Evolutionary conservation across 2,888 invertebrate genomes (phyloP).

Genomic region (Ichneumoninae sp.): DNA sequence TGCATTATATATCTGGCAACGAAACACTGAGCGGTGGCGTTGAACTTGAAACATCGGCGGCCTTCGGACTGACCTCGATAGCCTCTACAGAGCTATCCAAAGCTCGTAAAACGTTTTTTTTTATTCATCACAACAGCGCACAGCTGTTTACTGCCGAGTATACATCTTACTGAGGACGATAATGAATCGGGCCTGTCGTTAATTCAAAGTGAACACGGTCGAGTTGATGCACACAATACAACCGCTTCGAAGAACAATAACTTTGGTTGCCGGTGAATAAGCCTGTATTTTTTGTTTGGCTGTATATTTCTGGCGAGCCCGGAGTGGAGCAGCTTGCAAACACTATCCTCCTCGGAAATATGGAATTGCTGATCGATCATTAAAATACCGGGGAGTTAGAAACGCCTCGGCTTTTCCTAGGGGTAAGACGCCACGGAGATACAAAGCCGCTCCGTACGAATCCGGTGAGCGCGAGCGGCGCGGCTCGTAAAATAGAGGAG

Average conservation of each 20-base stretch:
- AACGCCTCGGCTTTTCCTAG: constrained; percentile 14
- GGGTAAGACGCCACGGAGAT: neutral
- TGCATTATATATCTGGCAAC: constrained; percentile 8
- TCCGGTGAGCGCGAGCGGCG: neutral
- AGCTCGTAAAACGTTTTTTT: neutral
- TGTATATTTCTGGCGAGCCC: neutral
- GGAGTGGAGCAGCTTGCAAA: neutral
- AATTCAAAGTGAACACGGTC: neutral
- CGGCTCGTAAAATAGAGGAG: neutral
- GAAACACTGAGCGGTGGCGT: constrained; percentile 25
- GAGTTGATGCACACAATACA: neutral
- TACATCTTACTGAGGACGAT: neutral
- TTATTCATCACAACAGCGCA: neutral
- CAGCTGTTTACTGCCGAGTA: neutral
- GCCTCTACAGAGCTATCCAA: constrained; percentile 23
- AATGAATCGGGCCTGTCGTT: neutral
- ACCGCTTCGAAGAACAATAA: constrained; percentile 3
- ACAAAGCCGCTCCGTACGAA: neutral
- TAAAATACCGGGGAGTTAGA: constrained; percentile 21
- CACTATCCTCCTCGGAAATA: constrained; percentile 22
- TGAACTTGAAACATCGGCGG: constrained; percentile 33
- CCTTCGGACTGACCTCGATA: constrained; percentile 37
- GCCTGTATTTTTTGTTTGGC: neutral
- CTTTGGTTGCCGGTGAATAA: neutral
- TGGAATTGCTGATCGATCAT: constrained; percentile 42